Conservation (phyloP, 2,888 invertebrate species). For the Apodemia hepburni region DNA sequence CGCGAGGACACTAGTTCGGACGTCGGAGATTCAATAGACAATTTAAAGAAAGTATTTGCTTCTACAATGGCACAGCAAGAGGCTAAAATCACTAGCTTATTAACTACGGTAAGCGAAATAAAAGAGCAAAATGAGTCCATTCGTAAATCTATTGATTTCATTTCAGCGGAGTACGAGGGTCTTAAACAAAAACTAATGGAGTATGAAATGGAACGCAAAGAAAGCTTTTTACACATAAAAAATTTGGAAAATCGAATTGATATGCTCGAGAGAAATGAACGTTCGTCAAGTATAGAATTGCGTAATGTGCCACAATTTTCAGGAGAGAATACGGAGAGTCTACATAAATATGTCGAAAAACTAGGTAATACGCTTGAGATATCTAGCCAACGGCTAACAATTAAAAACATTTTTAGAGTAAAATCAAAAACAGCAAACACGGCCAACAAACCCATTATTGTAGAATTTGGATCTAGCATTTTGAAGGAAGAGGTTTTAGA, state of each 20-base stretch:
- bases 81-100: background rate
- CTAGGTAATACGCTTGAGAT: background rate
- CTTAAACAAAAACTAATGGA: background rate
- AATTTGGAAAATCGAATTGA: background rate
- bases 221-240: background rate
- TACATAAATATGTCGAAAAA: background rate
- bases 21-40: background rate
- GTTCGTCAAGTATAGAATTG: conserved; percentile 1
- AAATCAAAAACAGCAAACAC: conserved; percentile 8
- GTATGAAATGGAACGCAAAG: conserved; percentile 1
- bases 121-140: conserved; percentile 2
- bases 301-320: background rate
- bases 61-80: conserved; percentile 9
- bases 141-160: conserved; percentile 8
- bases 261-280: background rate
- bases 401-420: conserved; percentile 15
- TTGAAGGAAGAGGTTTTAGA: conserved; percentile 15
- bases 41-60: background rate
- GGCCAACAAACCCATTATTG: conserved; percentile 1
- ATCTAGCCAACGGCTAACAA: background rate
- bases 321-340: background rate
- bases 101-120: background rate
- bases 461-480: conserved; percentile 10
- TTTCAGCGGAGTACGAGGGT: background rate
- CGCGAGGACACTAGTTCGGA: background rate